Conservation (phyloP, 92 coral and sea anemone genomes). For the Palythoa heliodiscus region DNA sequence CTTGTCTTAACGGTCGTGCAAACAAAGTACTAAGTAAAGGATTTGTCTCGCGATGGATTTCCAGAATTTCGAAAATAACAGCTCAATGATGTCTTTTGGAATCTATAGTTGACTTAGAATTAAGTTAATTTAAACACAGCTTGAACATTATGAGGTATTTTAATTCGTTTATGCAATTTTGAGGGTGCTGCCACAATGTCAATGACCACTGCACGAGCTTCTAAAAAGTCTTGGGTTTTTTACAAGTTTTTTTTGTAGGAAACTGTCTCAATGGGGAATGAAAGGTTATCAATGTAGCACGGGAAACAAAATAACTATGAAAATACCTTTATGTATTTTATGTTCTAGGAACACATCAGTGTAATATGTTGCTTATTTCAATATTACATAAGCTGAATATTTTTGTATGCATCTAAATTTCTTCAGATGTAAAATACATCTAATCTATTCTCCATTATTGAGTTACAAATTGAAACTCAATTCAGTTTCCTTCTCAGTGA, state of each 20-base stretch:
- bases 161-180: background rate
- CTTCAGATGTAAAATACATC: background rate
- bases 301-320: background rate
- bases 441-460: background rate
- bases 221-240: too few relatives aligned
- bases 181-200: background rate
- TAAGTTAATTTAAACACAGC: background rate
- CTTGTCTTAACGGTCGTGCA: background rate
- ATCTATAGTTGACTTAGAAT: background rate
- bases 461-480: background rate
- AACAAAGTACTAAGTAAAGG: background rate
- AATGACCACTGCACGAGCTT: too few relatives aligned
- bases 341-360: background rate
- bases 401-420: too few relatives aligned
- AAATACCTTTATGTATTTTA: background rate
- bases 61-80: background rate
- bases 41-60: background rate
- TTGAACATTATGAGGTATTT: background rate
- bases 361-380: background rate
- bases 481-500: background rate
- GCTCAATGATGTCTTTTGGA: background rate
- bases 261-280: background rate
- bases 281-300: too few relatives aligned
- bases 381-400: background rate
- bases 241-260: background rate